Evolutionary conservation across 2,888 invertebrate species (phyloP).

Genomic region (Anodontia alba): DNA sequence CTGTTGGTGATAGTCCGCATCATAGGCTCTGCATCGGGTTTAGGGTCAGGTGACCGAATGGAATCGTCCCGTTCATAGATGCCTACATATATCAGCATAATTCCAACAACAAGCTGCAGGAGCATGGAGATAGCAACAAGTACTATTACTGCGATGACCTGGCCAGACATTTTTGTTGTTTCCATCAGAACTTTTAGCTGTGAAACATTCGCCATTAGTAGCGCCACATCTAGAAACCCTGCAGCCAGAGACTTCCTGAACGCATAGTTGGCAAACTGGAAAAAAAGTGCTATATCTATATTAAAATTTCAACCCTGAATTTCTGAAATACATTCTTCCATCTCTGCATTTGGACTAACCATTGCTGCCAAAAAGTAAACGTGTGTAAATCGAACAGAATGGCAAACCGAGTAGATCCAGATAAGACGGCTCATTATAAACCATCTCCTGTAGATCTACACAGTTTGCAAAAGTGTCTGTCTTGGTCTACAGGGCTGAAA

Average conservation of each 20-base stretch:
- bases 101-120: constrained; percentile 23
- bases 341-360: no score
- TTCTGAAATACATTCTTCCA: no score
- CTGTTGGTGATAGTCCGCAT: not conserved
- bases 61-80: constrained; percentile 15
- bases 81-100: constrained; percentile 21
- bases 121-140: constrained; percentile 16
- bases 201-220: constrained; percentile 29
- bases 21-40: not conserved
- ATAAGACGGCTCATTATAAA: no score
- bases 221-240: constrained; percentile 27
- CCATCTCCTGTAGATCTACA: no score
- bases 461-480: no score
- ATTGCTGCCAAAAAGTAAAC: no score
- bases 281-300: not conserved
- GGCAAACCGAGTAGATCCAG: no score
- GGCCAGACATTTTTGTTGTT: not conserved
- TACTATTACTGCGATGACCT: constrained; percentile 1
- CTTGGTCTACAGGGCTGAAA: no score
- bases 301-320: no score
- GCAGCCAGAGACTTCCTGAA: constrained; percentile 31
- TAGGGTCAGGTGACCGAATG: not conserved
- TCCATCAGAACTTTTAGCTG: constrained; percentile 21
- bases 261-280: constrained; percentile 28
- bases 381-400: no score